phyloP scores from a whole-genome alignment of 2,797 vertebrate species.

The Xerus rutilus region DNA sequence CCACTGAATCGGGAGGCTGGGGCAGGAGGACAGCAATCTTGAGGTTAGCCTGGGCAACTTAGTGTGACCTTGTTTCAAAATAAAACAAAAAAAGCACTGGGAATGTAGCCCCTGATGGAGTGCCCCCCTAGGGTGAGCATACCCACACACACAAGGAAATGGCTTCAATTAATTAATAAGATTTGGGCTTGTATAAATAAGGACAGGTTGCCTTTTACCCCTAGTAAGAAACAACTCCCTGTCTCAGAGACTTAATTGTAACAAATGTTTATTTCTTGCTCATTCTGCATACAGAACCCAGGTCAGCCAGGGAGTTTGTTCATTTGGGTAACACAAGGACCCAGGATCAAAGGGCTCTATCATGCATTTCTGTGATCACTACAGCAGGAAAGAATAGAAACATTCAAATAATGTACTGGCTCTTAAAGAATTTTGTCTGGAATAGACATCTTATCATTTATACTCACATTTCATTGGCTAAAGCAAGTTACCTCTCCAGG shows the following conservation, averaged over 20 bases:
- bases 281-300: not conserved
- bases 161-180: not conserved
- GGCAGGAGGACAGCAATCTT: too few species aligned
- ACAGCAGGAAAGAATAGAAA: not conserved
- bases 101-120: too few species aligned
- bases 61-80: too few species aligned
- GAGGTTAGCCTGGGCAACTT: too few species aligned
- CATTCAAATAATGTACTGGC: not conserved
- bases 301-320: not conserved
- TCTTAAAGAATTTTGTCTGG: not conserved
- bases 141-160: not conserved
- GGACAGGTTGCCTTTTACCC: not conserved
- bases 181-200: not conserved
- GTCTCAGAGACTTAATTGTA: constrained; percentile 1
- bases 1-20: too few species aligned
- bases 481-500: not conserved
- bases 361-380: not conserved
- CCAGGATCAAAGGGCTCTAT: not conserved
- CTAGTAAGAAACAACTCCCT: not conserved
- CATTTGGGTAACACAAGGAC: not conserved
- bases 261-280: constrained; percentile 36
- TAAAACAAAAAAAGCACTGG: too few species aligned
- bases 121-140: too few species aligned
- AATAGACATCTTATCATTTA: not conserved
- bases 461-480: not conserved